phyloP scores from a whole-genome alignment of 2,797 vertebrate genomes.

The Artibeus lituratus region DNA sequence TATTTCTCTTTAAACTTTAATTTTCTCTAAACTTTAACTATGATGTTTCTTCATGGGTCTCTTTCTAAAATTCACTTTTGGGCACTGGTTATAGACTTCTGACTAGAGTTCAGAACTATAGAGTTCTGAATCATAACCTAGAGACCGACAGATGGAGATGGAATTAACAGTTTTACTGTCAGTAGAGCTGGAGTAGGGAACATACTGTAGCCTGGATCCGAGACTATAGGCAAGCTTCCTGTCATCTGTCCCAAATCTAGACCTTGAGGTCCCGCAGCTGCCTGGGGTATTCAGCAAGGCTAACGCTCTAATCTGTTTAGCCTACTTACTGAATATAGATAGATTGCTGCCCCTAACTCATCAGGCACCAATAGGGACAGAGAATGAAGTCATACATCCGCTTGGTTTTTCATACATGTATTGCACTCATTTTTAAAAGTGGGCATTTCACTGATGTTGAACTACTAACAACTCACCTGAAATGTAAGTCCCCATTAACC shows the following conservation, averaged over 20 bases:
- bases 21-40: background rate
- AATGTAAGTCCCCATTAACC: background rate
- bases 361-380: background rate
- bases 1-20: slow-evolving; percentile 16
- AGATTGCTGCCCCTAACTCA: background rate
- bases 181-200: background rate
- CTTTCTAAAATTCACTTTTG: background rate
- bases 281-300: background rate
- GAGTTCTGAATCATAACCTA: background rate
- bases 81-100: background rate
- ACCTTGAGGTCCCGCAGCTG: background rate
- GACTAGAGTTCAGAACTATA: no score
- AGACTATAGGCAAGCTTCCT: background rate
- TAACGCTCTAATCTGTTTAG: background rate
- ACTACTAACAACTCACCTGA: background rate
- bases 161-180: background rate
- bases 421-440: background rate
- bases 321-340: background rate
- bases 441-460: background rate
- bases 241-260: background rate
- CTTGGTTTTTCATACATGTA: background rate
- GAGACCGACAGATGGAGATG: background rate
- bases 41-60: background rate
- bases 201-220: background rate
- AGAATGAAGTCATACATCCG: background rate